These are phyloP conservation scores for Melanerpes formicivorus DNA, from an alignment of 2,113 vertebrate genomes.

Conservation along the genomic window DNA sequence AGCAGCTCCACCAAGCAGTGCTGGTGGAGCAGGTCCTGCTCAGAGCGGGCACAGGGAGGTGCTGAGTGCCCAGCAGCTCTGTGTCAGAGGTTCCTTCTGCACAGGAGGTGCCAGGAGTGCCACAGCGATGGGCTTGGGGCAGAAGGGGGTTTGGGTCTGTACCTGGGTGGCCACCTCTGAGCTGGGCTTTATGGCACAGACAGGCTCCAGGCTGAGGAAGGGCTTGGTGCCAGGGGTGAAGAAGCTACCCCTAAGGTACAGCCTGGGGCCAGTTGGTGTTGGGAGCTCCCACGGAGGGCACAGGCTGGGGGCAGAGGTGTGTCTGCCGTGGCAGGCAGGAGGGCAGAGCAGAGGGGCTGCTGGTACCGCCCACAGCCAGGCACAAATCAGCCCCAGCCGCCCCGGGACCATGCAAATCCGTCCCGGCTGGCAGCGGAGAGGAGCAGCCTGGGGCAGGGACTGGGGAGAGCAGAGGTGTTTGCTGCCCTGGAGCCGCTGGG, in stretches of 20 bases:
- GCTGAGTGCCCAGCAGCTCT: background rate
- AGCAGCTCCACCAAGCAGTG: background rate
- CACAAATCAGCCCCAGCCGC: background rate
- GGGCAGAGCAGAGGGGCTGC: background rate
- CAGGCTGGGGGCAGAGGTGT: no score
- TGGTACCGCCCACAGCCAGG: background rate
- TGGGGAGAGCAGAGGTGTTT: background rate
- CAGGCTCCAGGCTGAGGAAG: accelerated
- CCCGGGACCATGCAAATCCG: background rate
- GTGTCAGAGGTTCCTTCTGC: background rate
- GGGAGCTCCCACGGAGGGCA: background rate
- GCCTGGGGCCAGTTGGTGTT: background rate
- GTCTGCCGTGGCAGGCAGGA: background rate
- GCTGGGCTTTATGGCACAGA: background rate
- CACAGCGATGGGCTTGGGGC: background rate
- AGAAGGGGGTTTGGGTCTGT: background rate
- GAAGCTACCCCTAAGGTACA: background rate
- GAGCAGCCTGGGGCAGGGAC: background rate
- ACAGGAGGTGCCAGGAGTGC: background rate
- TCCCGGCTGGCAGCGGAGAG: background rate
- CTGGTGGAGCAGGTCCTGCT: background rate
- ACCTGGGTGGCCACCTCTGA: background rate
- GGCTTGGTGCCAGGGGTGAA: background rate
- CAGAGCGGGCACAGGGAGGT: background rate
- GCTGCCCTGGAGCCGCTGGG: background rate